Evolutionary conservation across 2,888 invertebrate species (phyloP).

Genomic region (Cephalotes varians): DNA sequence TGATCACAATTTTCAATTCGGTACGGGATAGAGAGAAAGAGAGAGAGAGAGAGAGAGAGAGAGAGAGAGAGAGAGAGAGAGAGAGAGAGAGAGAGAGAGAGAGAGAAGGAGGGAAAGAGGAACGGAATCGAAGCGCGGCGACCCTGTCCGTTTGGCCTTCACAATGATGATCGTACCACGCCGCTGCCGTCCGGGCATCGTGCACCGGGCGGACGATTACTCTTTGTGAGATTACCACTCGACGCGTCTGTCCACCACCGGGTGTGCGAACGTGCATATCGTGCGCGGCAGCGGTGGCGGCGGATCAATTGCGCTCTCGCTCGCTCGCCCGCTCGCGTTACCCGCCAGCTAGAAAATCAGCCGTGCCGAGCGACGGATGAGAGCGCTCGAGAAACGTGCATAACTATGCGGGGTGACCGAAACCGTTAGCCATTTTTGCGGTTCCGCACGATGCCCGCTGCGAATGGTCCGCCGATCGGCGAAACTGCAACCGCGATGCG

Average conservation of each 20-base stretch:
- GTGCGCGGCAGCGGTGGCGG: background rate
- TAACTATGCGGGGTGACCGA: constrained; percentile 44
- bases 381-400: constrained; percentile 27
- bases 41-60: background rate
- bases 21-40: background rate
- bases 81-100: background rate
- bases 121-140: constrained; percentile 11
- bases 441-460: constrained; percentile 44
- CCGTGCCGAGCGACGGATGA: constrained; percentile 14
- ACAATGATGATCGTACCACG: constrained; percentile 33
- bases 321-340: constrained; percentile 21
- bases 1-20: constrained; percentile 21
- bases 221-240: constrained; percentile 47
- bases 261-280: constrained; percentile 40
- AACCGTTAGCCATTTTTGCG: constrained; percentile 55
- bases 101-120: background rate
- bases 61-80: background rate
- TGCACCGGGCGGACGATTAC: constrained; percentile 16
- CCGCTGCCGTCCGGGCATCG: constrained; percentile 13
- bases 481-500: constrained; percentile 48
- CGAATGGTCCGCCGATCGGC: constrained; percentile 44
- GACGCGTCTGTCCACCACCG: constrained; percentile 44
- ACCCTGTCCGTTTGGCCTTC: constrained; percentile 21
- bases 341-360: constrained; percentile 50
- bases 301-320: constrained; percentile 45